Conservation (phyloP, 1,140 invertebrate genomes). For the Samia ricini region DNA sequence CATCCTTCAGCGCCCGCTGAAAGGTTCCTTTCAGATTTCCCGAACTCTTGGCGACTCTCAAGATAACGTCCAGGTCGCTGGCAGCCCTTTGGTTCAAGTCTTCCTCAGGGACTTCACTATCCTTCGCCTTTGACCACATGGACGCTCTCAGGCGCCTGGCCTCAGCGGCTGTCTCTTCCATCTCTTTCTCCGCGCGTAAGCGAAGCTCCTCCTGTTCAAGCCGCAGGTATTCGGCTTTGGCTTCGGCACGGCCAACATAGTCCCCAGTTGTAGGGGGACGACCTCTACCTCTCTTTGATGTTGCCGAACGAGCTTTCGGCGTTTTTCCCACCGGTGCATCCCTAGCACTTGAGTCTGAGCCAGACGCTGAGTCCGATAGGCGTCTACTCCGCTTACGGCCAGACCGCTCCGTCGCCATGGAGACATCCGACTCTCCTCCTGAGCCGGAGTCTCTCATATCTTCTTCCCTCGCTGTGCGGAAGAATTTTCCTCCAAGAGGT, state of each 20-base stretch:
- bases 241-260: neutral
- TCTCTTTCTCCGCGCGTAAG: neutral
- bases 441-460: no score
- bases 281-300: neutral
- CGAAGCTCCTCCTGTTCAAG: neutral
- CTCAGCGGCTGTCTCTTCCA: neutral
- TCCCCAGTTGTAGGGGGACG: neutral
- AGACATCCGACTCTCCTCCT: no score
- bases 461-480: no score
- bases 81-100: neutral
- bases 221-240: neutral
- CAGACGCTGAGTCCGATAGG: no score
- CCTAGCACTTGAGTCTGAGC: no score
- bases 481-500: no score
- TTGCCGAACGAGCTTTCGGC: no score
- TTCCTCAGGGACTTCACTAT: neutral
- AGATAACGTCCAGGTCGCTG: neutral
- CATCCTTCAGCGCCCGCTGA: neutral
- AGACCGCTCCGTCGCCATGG: no score
- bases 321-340: no score
- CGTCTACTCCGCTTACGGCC: no score
- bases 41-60: neutral
- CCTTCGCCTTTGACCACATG: neutral
- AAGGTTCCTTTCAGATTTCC: neutral
- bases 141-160: no score